Evolutionary conservation across 2,888 invertebrate species (phyloP).

Genomic region (Lepidochrysops patricia): DNA sequence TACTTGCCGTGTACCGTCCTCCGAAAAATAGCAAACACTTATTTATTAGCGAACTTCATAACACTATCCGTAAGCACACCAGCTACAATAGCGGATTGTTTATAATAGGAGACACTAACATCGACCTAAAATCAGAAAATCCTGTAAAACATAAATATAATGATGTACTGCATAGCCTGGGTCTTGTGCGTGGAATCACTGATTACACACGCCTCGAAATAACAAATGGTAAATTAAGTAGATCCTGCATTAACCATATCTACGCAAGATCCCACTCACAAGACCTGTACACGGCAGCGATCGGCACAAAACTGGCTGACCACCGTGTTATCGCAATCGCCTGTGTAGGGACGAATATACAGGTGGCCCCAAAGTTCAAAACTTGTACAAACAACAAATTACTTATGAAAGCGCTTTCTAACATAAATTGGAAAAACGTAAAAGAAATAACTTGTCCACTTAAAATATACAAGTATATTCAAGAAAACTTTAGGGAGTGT

Average conservation of each 20-base stretch:
- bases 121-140: neutral
- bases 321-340: slow-evolving; percentile 9
- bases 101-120: neutral
- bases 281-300: slow-evolving; percentile 16
- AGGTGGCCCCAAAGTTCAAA: neutral
- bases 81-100: neutral
- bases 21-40: neutral
- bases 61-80: neutral
- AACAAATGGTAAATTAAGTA: slow-evolving; percentile 8
- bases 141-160: slow-evolving; percentile 13
- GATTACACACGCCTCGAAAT: slow-evolving; percentile 15
- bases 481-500: neutral
- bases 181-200: slow-evolving; percentile 7
- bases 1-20: neutral
- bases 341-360: neutral
- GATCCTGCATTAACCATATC: slow-evolving; percentile 19
- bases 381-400: neutral
- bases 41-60: slow-evolving; percentile 5
- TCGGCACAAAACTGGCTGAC: slow-evolving; percentile 18
- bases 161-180: neutral
- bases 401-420: neutral
- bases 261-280: slow-evolving; percentile 15
- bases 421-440: neutral
- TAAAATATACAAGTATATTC: neutral
- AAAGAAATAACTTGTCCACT: neutral